These are phyloP conservation scores for Carollia perspicillata DNA, from an alignment of 2,113 vertebrate genomes.

Conservation along the genomic window DNA sequence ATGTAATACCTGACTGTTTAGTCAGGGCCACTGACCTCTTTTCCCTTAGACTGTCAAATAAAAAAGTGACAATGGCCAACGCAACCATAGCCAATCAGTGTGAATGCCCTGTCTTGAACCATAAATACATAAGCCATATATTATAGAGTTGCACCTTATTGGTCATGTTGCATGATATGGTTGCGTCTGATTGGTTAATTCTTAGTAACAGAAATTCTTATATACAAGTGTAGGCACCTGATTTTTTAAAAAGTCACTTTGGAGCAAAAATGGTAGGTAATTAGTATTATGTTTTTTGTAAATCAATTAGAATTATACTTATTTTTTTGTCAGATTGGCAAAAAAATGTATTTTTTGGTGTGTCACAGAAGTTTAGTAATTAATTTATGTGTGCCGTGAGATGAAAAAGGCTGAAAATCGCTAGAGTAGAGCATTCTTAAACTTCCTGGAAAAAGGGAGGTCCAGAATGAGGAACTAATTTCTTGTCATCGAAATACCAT, in stretches of 20 bases:
- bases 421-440: neutral
- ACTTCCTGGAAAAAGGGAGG: conserved; percentile 16
- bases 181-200: neutral
- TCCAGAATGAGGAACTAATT: neutral
- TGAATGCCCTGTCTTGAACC: neutral
- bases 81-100: neutral
- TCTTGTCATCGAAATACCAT: conserved; percentile 38
- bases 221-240: neutral
- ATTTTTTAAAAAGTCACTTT: neutral
- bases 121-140: neutral
- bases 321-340: neutral
- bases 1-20: neutral
- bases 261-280: neutral
- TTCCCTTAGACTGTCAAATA: neutral
- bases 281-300: neutral
- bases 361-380: neutral
- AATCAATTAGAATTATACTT: neutral
- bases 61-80: neutral
- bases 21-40: neutral
- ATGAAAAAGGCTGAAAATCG: neutral
- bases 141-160: neutral
- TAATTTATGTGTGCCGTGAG: neutral
- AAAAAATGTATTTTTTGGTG: neutral
- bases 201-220: neutral
- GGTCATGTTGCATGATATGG: too few relatives aligned